Conservation (phyloP, 2,888 invertebrate species). For the Acanthacorydalis orientalis region DNA sequence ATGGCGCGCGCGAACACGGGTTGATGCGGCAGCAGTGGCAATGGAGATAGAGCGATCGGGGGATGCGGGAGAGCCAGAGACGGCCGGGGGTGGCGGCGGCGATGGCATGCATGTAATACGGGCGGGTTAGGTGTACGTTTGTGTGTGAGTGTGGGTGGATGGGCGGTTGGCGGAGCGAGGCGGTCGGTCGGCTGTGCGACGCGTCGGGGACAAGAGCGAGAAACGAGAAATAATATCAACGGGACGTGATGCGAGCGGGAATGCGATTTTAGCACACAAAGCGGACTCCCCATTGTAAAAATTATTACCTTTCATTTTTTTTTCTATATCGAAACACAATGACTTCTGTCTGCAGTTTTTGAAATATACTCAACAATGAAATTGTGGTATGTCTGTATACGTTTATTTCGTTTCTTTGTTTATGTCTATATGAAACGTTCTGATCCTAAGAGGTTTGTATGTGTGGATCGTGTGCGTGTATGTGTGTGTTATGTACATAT, state of each 20-base stretch:
- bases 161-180: background rate
- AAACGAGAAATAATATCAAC: background rate
- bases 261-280: background rate
- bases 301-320: too few species aligned
- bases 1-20: background rate
- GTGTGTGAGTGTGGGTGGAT: background rate
- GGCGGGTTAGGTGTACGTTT: background rate
- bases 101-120: too few species aligned
- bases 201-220: background rate
- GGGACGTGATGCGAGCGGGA: background rate
- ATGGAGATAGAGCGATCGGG: background rate
- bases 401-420: too few species aligned
- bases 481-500: too few species aligned
- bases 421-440: too few species aligned
- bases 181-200: background rate
- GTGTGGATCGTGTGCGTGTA: too few species aligned
- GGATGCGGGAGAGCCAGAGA: background rate
- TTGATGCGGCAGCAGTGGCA: background rate
- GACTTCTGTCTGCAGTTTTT: too few species aligned
- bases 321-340: too few species aligned
- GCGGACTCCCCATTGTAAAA: too few species aligned
- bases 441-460: too few species aligned
- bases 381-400: too few species aligned
- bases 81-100: background rate
- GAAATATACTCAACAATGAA: too few species aligned